Base-by-base conservation (phyloP, 2,113 vertebrate species). In the Oreochromis aureus region DNA sequence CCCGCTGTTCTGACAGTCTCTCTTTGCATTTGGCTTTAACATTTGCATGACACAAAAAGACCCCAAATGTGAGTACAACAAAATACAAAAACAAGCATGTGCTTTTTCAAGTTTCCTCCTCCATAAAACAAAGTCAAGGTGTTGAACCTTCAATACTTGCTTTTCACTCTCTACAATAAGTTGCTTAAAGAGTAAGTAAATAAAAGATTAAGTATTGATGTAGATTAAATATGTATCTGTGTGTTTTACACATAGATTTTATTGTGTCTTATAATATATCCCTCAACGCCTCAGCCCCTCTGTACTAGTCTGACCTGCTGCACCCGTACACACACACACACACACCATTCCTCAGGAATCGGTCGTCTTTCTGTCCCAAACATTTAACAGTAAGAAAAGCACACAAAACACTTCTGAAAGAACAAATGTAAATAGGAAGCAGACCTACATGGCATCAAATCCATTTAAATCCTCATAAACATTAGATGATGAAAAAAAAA, bases 361-460 rank as follows among this genome's bases (percentile, higher is more conserved):
- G 27, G 27, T 27, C 27, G 27, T 1, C 51, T 53, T 53, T 53
- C 51, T 53, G 51, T 53, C 51, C 51, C 51, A 54, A 54, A 54
- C 53, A 54, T 22, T 54, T 54, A 54, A 54, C 53, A 22, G 53
- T 54, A 54, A 54, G 10, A 54, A 54, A 22, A 54, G 0, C 53
- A 54, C 53, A 54, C 53, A 22, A 54, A 54, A 54, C 19, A 54
- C 53, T 54, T 22, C 53, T 22, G 53, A 54, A 22, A 54, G 9
- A 54, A 54, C 10, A 54, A 54, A 54, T 54, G 9, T 54, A 54
- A 54, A 54, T 10, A 54, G 51, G 19, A 54, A 54, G 51, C 51
- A 1, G 51, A 53, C 0, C 0, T 53, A 53, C 51, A 53, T 53
- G 51, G 10, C 51, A 53, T 53, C 18, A 53, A 53, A 53, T n/a